These are phyloP conservation scores for Alviniconcha marisindica DNA, from an alignment of 1,140 invertebrate species.

Conservation along the genomic window DNA sequence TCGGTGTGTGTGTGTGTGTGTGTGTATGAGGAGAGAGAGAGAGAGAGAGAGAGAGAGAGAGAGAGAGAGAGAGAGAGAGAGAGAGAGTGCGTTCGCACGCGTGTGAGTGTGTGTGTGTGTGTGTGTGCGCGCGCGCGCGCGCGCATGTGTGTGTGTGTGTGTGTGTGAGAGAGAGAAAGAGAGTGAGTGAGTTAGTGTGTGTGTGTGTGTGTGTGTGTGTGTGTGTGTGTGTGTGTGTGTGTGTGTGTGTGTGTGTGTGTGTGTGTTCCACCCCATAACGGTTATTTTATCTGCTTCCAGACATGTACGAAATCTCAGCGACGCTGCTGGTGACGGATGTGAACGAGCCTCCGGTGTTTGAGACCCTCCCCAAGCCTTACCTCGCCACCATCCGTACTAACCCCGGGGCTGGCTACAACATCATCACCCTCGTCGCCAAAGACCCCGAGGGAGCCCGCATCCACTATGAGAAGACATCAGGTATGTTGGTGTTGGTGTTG, in stretches of 20 bases:
- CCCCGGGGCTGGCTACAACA: background rate
- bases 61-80: too few relatives aligned
- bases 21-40: too few relatives aligned
- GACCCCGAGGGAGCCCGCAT: background rate
- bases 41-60: too few relatives aligned
- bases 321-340: background rate
- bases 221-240: background rate
- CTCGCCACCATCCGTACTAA: background rate
- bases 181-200: background rate
- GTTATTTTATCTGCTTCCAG: background rate
- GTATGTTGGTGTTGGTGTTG: too few relatives aligned
- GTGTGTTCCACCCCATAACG: background rate
- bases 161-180: background rate
- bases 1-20: too few relatives aligned
- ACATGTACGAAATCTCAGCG: background rate
- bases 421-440: background rate
- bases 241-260: background rate
- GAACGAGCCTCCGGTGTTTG: constrained; percentile 4
- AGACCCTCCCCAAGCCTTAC: background rate
- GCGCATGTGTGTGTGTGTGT: background rate
- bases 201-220: background rate
- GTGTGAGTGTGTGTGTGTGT: too few relatives aligned
- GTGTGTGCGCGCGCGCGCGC: background rate
- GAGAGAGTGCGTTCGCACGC: too few relatives aligned
- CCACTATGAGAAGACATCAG: background rate